These are phyloP conservation scores for Ceuthmochares aereus DNA, from an alignment of 2,113 vertebrate species.

Conservation along the genomic window DNA sequence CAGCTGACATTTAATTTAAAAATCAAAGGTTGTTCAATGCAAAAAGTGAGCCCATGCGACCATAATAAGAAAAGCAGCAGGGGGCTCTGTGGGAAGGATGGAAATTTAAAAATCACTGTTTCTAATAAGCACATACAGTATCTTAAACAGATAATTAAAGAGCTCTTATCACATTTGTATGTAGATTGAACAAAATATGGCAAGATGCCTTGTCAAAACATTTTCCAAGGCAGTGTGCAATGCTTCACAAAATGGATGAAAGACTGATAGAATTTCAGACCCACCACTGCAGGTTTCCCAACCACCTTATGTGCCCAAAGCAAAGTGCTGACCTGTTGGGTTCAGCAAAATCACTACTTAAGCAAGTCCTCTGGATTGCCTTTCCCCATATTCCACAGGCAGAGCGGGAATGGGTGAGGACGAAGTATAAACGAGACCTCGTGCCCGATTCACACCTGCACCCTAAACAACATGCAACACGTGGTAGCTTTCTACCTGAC, in stretches of 20 bases:
- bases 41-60: slow-evolving; percentile 63
- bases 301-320: background rate
- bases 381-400: background rate
- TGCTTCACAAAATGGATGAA: background rate
- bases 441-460: accelerated
- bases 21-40: slow-evolving; percentile 80
- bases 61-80: slow-evolving; percentile 74
- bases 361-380: background rate
- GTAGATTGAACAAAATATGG: slow-evolving; percentile 77
- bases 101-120: slow-evolving; percentile 69
- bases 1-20: slow-evolving; percentile 85
- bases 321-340: background rate
- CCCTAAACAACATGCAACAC: background rate
- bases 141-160: slow-evolving; percentile 80
- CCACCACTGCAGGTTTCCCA: background rate
- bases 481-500: background rate
- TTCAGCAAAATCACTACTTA: background rate
- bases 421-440: background rate
- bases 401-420: background rate
- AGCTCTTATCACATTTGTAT: slow-evolving; percentile 75
- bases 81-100: slow-evolving; percentile 73
- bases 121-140: slow-evolving; percentile 77
- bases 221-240: background rate
- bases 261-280: background rate
- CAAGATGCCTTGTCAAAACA: slow-evolving; percentile 78